Conservation (phyloP, 1,140 invertebrate species). For the Halotydeus destructor region DNA sequence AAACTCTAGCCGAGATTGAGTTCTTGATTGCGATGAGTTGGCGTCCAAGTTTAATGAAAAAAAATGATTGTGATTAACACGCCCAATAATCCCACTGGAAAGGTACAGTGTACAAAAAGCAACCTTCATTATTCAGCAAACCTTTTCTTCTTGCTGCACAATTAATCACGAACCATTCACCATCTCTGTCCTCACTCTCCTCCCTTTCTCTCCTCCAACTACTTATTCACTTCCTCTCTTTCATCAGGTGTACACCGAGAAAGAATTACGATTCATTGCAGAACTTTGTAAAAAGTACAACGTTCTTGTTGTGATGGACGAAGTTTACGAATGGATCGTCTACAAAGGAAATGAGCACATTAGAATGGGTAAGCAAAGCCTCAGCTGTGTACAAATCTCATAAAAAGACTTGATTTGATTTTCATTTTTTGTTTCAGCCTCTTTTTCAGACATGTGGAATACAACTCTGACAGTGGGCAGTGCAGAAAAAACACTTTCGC, state of each 20-base stretch:
- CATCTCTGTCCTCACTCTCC: neutral
- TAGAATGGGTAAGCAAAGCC: constrained; percentile 44
- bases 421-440: constrained; percentile 29
- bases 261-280: constrained; percentile 48
- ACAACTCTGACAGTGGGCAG: constrained; percentile 88
- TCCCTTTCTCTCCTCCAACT: neutral
- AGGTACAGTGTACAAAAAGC: constrained; percentile 33
- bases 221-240: constrained; percentile 14
- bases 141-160: neutral
- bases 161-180: neutral
- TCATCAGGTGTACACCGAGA: constrained; percentile 26
- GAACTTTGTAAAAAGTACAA: constrained; percentile 73
- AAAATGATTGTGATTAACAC: constrained; percentile 83
- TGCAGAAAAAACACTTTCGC: constrained; percentile 88
- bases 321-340: constrained; percentile 93
- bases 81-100: constrained; percentile 83
- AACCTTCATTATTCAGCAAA: neutral
- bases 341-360: constrained; percentile 66
- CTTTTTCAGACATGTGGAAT: constrained; percentile 91
- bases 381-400: constrained; percentile 29
- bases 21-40: constrained; percentile 58
- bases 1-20: constrained; percentile 59
- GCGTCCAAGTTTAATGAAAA: constrained; percentile 53
- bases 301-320: constrained; percentile 72
- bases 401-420: neutral